These are phyloP conservation scores for Cantharis rufa DNA, from an alignment of 2,888 invertebrate species.

Conservation along the genomic window DNA sequence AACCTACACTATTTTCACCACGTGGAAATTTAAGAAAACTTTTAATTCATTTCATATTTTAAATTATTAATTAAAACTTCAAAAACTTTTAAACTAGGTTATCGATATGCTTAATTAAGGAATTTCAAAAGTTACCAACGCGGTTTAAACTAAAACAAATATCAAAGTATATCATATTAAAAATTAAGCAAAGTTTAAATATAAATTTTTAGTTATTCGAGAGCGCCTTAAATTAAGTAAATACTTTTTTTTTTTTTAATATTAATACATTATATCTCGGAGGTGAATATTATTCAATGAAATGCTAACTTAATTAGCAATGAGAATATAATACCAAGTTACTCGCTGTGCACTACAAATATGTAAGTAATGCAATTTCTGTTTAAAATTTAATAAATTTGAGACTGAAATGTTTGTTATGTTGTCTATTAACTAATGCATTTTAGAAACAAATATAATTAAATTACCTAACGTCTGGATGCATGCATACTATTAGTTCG, in stretches of 20 bases:
- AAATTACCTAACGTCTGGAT: background rate
- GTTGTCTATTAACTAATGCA: background rate
- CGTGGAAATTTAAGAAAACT: background rate
- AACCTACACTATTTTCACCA: background rate
- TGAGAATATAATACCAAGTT: too few relatives aligned
- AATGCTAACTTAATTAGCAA: too few relatives aligned
- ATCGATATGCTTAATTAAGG: background rate
- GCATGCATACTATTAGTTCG: background rate
- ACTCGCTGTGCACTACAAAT: background rate
- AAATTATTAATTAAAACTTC: background rate
- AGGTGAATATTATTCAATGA: too few relatives aligned
- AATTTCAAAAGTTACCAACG: background rate
- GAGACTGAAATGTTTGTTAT: background rate
- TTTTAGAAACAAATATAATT: background rate
- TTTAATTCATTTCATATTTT: background rate
- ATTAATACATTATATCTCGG: too few relatives aligned
- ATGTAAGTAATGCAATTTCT: background rate
- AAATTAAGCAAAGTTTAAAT: background rate
- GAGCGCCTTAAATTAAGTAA: too few relatives aligned
- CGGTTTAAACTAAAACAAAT: background rate
- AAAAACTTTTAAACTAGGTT: background rate
- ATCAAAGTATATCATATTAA: background rate
- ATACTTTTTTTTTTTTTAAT: too few relatives aligned
- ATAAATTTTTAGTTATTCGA: background rate
- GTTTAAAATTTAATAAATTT: background rate